These are phyloP conservation scores for Acleris literana DNA, from an alignment of 2,888 invertebrate species.

Conservation along the genomic window DNA sequence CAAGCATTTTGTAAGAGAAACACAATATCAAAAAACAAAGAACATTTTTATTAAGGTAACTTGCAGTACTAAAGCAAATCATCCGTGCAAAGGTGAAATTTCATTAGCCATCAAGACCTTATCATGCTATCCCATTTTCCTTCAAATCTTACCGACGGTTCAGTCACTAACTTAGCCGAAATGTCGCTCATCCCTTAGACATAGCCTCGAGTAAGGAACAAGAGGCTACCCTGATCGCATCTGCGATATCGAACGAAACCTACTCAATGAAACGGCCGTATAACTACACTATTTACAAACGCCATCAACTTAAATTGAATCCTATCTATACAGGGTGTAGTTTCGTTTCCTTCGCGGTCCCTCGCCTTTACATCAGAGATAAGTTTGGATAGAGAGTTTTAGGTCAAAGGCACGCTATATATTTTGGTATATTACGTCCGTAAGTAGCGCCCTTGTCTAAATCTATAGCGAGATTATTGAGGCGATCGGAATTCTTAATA, in stretches of 20 bases:
- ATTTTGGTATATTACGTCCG: constrained; percentile 39
- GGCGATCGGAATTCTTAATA: constrained; percentile 43
- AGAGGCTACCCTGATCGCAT: constrained; percentile 64
- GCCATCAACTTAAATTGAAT: constrained; percentile 20
- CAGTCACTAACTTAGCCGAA: constrained; percentile 23
- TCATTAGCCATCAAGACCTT: constrained; percentile 34
- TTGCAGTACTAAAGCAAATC: constrained; percentile 17
- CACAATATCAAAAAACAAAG: no score
- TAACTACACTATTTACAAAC: constrained; percentile 35
- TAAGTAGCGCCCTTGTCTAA: constrained; percentile 38
- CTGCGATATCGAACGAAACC: constrained; percentile 44
- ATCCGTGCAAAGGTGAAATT: constrained; percentile 31
- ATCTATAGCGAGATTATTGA: constrained; percentile 41
- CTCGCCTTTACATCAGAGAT: constrained; percentile 62
- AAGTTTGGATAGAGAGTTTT: constrained; percentile 71
- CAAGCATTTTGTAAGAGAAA: no score
- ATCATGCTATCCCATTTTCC: constrained; percentile 26
- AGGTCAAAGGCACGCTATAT: constrained; percentile 54
- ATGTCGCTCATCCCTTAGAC: constrained; percentile 37
- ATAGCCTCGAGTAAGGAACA: constrained; percentile 61
- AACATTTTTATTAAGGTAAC: neutral
- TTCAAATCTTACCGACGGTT: constrained; percentile 24
- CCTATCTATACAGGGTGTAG: constrained; percentile 40
- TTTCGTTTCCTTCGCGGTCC: constrained; percentile 41
- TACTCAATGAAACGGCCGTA: constrained; percentile 32